Percentiles rank a stretch among this genome's conserved stretches.
These are phyloP conservation scores for Acrossocheilus fasciatus DNA, from an alignment of 2,797 vertebrate genomes.

Conservation along the genomic window DNA sequence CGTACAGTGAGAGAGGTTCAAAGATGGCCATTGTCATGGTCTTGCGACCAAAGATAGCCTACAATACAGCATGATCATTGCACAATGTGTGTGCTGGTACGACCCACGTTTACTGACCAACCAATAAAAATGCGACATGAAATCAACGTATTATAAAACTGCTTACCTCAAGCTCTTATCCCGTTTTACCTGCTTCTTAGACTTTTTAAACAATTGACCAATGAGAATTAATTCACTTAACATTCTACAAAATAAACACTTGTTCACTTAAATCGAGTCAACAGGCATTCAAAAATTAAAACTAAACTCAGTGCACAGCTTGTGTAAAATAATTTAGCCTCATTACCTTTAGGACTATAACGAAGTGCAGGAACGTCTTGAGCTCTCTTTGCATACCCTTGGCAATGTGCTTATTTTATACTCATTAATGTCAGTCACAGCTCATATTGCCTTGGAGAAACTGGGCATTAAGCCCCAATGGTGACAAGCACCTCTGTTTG, in stretches of 20 bases:
- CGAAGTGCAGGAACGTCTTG: background rate
- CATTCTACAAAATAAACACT: background rate
- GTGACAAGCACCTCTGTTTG: background rate
- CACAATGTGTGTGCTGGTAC: too few species aligned
- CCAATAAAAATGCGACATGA: too few species aligned
- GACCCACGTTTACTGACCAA: too few species aligned
- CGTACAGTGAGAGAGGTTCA: too few species aligned
- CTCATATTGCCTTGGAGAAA: slow-evolving; percentile 5
- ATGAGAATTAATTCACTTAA: background rate
- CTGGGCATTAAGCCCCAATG: background rate
- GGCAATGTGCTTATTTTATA: background rate
- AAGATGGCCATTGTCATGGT: too few species aligned
- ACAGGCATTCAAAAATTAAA: background rate
- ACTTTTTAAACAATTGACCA: background rate
- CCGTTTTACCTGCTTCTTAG: background rate
- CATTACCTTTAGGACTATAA: background rate
- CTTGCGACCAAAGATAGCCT: too few species aligned
- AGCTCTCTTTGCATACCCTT: slow-evolving; percentile 4
- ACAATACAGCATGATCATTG: too few species aligned
- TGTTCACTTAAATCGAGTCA: background rate
- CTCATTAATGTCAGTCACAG: slow-evolving; percentile 24
- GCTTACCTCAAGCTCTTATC: too few species aligned
- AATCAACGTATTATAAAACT: too few species aligned
- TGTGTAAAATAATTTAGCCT: slow-evolving; percentile 17
- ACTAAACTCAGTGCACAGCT: background rate